These are phyloP conservation scores for Cistogaster globosa DNA, from an alignment of 2,888 invertebrate species.

Conservation along the genomic window DNA sequence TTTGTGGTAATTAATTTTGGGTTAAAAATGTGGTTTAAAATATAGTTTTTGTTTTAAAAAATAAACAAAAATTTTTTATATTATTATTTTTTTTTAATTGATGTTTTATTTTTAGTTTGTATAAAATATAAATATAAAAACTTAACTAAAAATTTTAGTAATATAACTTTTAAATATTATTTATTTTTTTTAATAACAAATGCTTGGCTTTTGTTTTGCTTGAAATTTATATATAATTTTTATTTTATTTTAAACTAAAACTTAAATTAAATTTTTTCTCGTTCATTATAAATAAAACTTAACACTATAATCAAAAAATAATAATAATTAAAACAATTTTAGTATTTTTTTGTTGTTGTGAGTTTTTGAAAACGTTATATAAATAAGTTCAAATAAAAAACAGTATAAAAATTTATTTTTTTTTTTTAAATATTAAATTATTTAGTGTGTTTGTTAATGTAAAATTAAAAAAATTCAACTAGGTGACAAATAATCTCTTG, in stretches of 20 bases:
- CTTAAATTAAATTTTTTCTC: conserved; percentile 42
- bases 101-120: conserved; percentile 46
- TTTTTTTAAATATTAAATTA: not conserved
- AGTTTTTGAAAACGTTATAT: conserved; percentile 53
- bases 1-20: conserved; percentile 34
- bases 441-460: conserved; percentile 28
- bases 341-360: conserved; percentile 51
- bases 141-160: conserved; percentile 47
- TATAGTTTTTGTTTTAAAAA: conserved; percentile 8
- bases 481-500: conserved; percentile 35
- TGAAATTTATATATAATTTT: conserved; percentile 66
- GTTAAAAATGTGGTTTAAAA: conserved; percentile 33
- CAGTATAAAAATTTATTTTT: conserved; percentile 38
- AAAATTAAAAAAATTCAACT: conserved; percentile 40
- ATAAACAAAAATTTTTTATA: conserved; percentile 15
- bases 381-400: conserved; percentile 51
- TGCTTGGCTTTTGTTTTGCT: conserved; percentile 68
- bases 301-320: conserved; percentile 48
- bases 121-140: conserved; percentile 58
- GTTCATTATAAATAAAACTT: conserved; percentile 62
- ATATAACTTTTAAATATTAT: conserved; percentile 27
- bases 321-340: conserved; percentile 52
- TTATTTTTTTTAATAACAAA: conserved; percentile 73
- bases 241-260: conserved; percentile 50
- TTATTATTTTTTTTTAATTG: conserved; percentile 20